Percentiles rank a stretch among this genome's conserved stretches.
Conservation (phyloP, 2,797 vertebrate species). For the Hydrolagus colliei region DNA sequence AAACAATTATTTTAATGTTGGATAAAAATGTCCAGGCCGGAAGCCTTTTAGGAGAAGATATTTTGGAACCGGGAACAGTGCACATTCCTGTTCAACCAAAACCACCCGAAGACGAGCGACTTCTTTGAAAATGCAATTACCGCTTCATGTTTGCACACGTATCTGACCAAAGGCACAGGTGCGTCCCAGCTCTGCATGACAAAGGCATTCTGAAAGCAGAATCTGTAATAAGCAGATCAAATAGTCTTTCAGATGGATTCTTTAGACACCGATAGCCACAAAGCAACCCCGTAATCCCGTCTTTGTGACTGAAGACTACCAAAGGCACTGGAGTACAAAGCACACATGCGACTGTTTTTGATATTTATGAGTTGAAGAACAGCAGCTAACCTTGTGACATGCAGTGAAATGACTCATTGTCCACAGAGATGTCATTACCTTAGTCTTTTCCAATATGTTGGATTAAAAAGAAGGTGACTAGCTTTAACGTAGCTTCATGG, state of each 20-base stretch:
- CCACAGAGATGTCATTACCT: neutral
- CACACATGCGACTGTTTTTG: neutral
- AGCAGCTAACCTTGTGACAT: neutral
- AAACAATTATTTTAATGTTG: neutral
- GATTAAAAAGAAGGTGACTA: neutral
- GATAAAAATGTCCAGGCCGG: neutral
- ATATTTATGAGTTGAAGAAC: constrained; percentile 10
- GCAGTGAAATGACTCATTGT: neutral
- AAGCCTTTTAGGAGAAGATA: neutral
- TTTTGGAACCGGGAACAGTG: neutral
- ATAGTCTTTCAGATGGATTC: constrained; percentile 15
- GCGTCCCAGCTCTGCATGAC: constrained; percentile 6
- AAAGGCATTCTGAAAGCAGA: constrained; percentile 3
- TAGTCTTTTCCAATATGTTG: neutral
- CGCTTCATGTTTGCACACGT: neutral
- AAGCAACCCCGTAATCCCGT: constrained; percentile 12
- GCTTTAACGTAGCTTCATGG: neutral
- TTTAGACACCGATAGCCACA: neutral
- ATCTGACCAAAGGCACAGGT: constrained; percentile 19
- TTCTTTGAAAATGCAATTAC: constrained; percentile 21
- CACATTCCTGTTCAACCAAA: neutral
- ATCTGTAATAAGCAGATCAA: constrained; percentile 13
- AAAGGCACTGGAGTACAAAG: neutral
- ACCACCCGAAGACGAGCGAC: neutral
- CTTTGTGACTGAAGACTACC: neutral